Conservation (phyloP, 2,888 invertebrate species). For the Sphaerophoria taeniata region DNA sequence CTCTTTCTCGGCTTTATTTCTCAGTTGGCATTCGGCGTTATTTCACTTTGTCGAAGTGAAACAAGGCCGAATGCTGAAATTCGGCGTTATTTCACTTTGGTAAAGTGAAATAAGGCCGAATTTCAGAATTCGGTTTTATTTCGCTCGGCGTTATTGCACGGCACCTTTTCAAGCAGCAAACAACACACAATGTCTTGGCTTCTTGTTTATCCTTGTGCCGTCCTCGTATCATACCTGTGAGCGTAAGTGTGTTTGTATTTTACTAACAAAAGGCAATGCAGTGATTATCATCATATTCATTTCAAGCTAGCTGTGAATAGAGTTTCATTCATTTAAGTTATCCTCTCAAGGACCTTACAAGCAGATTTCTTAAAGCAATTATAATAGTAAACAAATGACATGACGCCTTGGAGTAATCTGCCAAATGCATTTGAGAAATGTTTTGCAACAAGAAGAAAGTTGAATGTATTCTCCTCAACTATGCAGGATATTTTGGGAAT, state of each 20-base stretch:
- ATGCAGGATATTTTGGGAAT: conserved; percentile 1
- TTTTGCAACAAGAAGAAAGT: conserved; percentile 46
- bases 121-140: too few species aligned
- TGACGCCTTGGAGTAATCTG: conserved; percentile 39
- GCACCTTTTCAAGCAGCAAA: conserved; percentile 27
- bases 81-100: too few species aligned
- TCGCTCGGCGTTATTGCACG: too few species aligned
- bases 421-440: conserved; percentile 44
- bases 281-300: conserved; percentile 25
- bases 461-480: background rate
- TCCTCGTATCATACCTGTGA: background rate
- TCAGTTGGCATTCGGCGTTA: too few species aligned
- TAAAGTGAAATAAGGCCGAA: too few species aligned
- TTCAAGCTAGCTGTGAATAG: background rate
- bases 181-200: conserved; percentile 45
- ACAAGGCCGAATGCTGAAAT: too few species aligned
- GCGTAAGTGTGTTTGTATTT: background rate
- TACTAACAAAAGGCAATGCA: conserved; percentile 13
- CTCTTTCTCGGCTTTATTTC: too few species aligned
- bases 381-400: conserved; percentile 15
- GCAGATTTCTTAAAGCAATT: conserved; percentile 32
- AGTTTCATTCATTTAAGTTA: background rate
- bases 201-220: conserved; percentile 32
- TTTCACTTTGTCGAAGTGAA: too few species aligned
- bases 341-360: background rate